A percentile compares a stretch with the other conserved stretches of the same genome.
phyloP scores from a whole-genome alignment of 2,888 invertebrate genomes.

The Plagodis pulveraria region DNA sequence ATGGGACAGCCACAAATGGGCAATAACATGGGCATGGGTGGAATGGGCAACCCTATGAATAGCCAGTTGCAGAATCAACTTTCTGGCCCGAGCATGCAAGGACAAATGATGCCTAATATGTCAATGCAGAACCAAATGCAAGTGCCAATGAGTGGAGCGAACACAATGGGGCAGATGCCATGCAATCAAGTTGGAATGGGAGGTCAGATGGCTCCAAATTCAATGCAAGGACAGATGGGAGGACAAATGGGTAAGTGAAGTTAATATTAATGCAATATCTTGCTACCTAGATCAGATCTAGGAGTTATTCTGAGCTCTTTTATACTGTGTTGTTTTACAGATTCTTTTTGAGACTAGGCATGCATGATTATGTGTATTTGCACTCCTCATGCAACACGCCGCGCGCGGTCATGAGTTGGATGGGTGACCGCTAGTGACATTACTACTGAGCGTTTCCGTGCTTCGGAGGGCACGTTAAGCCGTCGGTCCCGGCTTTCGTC shows the following conservation, averaged over 20 bases:
- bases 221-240: slow-evolving; percentile 66
- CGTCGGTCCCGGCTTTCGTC: too few species aligned
- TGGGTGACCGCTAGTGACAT: too few species aligned
- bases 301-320: not conserved
- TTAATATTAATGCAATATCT: too few species aligned
- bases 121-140: slow-evolving; percentile 73
- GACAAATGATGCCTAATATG: slow-evolving; percentile 80
- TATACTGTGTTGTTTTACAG: too few species aligned
- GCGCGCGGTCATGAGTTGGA: too few species aligned
- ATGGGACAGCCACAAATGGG: slow-evolving; percentile 85
- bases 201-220: slow-evolving; percentile 69
- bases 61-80: slow-evolving; percentile 67
- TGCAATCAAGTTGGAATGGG: slow-evolving; percentile 81
- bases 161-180: slow-evolving; percentile 72
- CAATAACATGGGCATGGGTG: slow-evolving; percentile 79
- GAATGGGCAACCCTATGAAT: slow-evolving; percentile 77
- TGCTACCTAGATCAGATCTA: not conserved
- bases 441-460: too few species aligned
- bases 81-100: slow-evolving; percentile 48
- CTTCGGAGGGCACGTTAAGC: too few species aligned
- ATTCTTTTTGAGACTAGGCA: too few species aligned
- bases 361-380: too few species aligned
- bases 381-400: too few species aligned
- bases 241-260: slow-evolving; percentile 77
- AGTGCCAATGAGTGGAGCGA: slow-evolving; percentile 67